Base-by-base conservation (phyloP, 1,140 invertebrate genomes). In the Armadillidium nasatum region DNA sequence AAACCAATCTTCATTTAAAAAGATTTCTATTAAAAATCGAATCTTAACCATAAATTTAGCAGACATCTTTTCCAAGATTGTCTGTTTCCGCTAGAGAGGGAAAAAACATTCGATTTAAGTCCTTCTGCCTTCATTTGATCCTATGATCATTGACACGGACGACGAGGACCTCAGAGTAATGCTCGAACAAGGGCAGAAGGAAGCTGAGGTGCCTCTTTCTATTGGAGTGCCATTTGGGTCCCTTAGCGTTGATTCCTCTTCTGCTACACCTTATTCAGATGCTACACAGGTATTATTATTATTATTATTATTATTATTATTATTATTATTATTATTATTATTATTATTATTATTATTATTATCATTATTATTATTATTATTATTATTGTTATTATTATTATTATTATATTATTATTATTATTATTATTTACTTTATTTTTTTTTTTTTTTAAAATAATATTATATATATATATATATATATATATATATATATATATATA, bases 221-320 rank as follows among this genome's bases (percentile, higher is more conserved):
- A 67, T 67, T 7, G 73, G 73, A 68, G 73, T 67, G 4, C 73
- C 66, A 44, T 75, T 75, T 33, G 73, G 73, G 10, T 75, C 73
- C 60, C 60, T 75, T 0, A 60, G 23, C 4, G 60, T 75, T 15
- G 68, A 75, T 60, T 68, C 73, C 73, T 44, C 66, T 67, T 75
- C 73, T 22, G 23, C 73, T 22, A 75, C 73, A 3, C 73, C 73
- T 23, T 75, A 75, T 45, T 75, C 73, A 21, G 73, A 75, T 33
- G 73, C 73, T 67, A 75, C 73, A 44, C 73, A 75, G 73, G 73
- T 75, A 13, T 19, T 60, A 60, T 60, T 60, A 60, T 60, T 60
- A 60, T 60, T 60, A 7, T 60, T 60, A 60, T 60, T 60, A 60
- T 60, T 60, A 60, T 60, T 60, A 60, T 60, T 60, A 60, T 60